Evolutionary conservation across 2,888 invertebrate species (phyloP).

Genomic region (Chalcosyrphus nemorum): DNA sequence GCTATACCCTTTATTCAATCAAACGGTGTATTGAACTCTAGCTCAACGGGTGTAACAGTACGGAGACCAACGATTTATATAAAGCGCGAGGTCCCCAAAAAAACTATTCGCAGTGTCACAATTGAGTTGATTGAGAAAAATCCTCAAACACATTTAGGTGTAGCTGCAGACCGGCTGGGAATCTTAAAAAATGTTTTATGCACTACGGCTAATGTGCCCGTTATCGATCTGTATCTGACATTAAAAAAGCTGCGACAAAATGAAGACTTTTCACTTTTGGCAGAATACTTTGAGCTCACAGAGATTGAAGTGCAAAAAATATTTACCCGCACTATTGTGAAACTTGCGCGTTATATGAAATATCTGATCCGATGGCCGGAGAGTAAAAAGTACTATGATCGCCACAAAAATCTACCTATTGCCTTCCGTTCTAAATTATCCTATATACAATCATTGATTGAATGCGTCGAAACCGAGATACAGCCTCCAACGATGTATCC

Average conservation of each 20-base stretch:
- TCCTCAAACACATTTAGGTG: constrained; percentile 78
- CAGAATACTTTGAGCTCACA: constrained; percentile 79
- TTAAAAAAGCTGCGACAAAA: constrained; percentile 80
- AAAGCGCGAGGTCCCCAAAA: constrained; percentile 78
- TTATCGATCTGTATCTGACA: constrained; percentile 79
- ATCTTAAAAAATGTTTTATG: constrained; percentile 79
- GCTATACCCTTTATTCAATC: constrained; percentile 73
- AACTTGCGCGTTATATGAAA: constrained; percentile 79
- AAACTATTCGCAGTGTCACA: constrained; percentile 79
- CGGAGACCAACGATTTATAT: constrained; percentile 79
- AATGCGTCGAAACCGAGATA: constrained; percentile 81
- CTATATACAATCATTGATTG: constrained; percentile 80
- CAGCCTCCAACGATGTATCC: constrained; percentile 75
- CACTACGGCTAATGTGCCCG: constrained; percentile 76
- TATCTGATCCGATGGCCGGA: constrained; percentile 80
- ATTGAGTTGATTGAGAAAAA: constrained; percentile 79
- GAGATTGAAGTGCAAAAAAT: constrained; percentile 78
- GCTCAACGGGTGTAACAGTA: constrained; percentile 70
- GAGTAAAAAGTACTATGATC: constrained; percentile 79
- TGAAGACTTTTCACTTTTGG: constrained; percentile 79
- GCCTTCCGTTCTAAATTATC: constrained; percentile 79
- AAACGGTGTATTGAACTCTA: constrained; percentile 74
- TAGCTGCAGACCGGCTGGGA: constrained; percentile 76
- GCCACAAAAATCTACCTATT: constrained; percentile 80
- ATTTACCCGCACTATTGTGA: constrained; percentile 77